Evolutionary conservation across 2,888 invertebrate genomes (phyloP), one percentile per base, ranked within the genome.

Genomic region (Xestia rhomboidea): DNA sequence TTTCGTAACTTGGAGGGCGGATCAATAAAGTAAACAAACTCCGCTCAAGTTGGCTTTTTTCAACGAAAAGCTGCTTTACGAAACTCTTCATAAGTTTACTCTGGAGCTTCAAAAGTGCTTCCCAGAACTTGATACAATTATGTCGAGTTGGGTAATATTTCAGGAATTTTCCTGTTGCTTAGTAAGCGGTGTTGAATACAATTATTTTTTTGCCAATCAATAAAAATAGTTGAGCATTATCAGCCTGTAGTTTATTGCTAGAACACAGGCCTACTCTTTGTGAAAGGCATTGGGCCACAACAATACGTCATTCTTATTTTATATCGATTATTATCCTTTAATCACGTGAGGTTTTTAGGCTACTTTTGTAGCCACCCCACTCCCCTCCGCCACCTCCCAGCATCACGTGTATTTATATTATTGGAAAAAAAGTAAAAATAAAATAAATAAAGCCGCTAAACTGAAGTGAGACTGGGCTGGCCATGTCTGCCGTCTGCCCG

Each of bases 11-110:
- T 51, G 15, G 30, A 54, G 11, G 34, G 0, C 13, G 57, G 73
- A 83, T 83, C 79, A 51, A 82, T 78, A 83, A 49, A 41, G 69
- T 70, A 62, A 83, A 82, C 67, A 83, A 83, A 82, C 41, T 46
- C 34, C 0, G 7, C 34, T 70, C 66, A 67, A 72, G 60, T 71
- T 68, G 21, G 34, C 18, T 79, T 67, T 68, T 69, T 84, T 66
- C 46, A 51, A 60, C 18, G 30, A 70, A 70, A 83, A 44, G n/a
- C 27, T 62, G 44, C 38, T 44, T 74, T 79, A 63, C 62, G 44
- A 63, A 79, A 79, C 30, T 83, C 27, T 13, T 15, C 7, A 49
- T 63, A 83, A 34, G 60, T 76, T 66, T 18, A 30, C 30, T 15
- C 68, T 68, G 73, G 84, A 83, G 73, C 67, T 71, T 64, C 27